Conservation (phyloP, 2,113 vertebrate genomes). For the Muntiacus reevesi region DNA sequence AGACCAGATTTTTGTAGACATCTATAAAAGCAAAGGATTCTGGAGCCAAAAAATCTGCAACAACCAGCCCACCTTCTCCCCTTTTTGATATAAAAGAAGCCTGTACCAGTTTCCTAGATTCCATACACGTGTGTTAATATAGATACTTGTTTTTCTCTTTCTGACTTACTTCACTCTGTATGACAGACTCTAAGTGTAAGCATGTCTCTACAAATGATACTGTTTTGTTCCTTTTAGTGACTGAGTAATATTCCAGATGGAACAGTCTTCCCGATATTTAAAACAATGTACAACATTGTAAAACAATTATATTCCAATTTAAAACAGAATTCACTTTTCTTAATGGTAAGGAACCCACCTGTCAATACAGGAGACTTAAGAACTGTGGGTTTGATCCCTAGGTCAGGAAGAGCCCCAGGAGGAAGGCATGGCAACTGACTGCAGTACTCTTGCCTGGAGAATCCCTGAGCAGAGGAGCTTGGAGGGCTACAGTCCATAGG, state of each 20-base stretch:
- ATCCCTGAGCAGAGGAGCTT: neutral
- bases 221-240: neutral
- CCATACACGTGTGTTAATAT: accelerated
- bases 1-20: neutral
- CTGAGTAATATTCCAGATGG: neutral
- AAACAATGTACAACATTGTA: neutral
- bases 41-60: neutral
- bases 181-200: neutral
- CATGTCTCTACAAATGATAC: neutral
- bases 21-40: neutral
- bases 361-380: neutral
- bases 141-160: neutral
- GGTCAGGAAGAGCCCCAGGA: neutral
- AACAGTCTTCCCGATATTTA: neutral
- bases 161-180: neutral
- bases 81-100: neutral
- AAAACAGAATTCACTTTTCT: neutral
- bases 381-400: neutral
- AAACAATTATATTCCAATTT: neutral
- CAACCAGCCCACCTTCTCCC: neutral
- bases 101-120: neutral
- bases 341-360: neutral
- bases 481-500: neutral
- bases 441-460: neutral
- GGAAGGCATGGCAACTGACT: neutral